Conservation (phyloP, 2,888 invertebrate species). For the Pteria penguin region DNA sequence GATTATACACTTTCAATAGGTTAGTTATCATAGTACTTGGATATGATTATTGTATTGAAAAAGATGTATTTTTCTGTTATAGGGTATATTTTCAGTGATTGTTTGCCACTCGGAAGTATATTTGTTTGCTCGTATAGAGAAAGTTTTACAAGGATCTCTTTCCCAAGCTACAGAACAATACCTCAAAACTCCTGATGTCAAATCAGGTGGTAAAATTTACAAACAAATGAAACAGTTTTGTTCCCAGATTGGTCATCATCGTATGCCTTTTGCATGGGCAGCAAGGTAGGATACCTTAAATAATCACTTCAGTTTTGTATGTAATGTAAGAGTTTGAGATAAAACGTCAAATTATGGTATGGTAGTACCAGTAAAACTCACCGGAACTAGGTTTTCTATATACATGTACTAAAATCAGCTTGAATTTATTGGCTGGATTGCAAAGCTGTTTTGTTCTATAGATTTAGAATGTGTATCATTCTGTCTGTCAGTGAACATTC, state of each 20-base stretch:
- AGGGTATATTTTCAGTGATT: slow-evolving; percentile 93
- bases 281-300: slow-evolving; percentile 83
- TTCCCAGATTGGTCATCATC: slow-evolving; percentile 91
- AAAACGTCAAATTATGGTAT: too few relatives aligned
- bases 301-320: too few relatives aligned
- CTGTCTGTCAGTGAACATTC: too few relatives aligned
- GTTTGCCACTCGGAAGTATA: slow-evolving; percentile 93
- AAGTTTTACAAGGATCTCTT: slow-evolving; percentile 91
- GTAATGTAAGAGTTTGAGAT: too few relatives aligned
- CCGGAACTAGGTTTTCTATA: too few relatives aligned
- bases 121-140: slow-evolving; percentile 94
- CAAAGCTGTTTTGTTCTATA: too few relatives aligned
- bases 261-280: slow-evolving; percentile 99
- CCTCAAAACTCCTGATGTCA: slow-evolving; percentile 81
- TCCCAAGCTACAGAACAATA: slow-evolving; percentile 93
- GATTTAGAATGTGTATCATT: too few relatives aligned
- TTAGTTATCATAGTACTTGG: neutral
- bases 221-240: slow-evolving; percentile 86
- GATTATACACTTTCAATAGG: neutral
- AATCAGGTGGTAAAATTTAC: slow-evolving; percentile 81
- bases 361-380: too few relatives aligned
- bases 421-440: too few relatives aligned
- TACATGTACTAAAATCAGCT: too few relatives aligned
- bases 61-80: slow-evolving; percentile 61
- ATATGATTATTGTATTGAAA: neutral